Evolutionary conservation across 2,888 invertebrate genomes (phyloP), one percentile per base, ranked within the genome.

Genomic region (Listrodromus nycthemerus): DNA sequence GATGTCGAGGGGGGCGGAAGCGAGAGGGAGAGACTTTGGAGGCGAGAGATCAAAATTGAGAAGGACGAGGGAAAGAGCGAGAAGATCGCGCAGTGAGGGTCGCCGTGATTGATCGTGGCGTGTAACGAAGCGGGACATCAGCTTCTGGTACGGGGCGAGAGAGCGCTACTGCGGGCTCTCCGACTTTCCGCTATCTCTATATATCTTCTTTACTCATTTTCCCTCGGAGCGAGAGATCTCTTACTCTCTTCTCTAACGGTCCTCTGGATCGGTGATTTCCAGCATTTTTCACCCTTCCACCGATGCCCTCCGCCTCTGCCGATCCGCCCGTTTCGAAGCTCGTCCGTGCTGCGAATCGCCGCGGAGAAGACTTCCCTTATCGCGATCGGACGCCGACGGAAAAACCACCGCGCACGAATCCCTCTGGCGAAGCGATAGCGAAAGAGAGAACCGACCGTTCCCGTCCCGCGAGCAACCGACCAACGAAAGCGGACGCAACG

Each of bases 101-200:
- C 82, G 71, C 79, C 37, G 85, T 87, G 87, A 87, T 87, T 87
- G 87, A 87, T 87, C 86, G 85, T 76, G 58, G 82, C 78, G 82
- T 83, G 87, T 87, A 87, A 87, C 87, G 87, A 87, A 87, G 83
- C 87, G 87, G 81, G 86, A 87, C 87, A 87, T 86, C 86, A 78
- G 85, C 79, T 80, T 77, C 77, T 85, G 41, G 83, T 81, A 75
- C 83, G 77, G 83, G 78, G 75, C 83, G 77, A 70, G 45, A 48
- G 61, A 30, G 58, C 74, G 69, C 50, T 82, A 37, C 76, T 75
- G 83, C 78, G 77, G 79, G 63, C 63, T 55, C 65, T 78, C 76
- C 16, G 41, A 69, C 50, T 75, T 79, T 45, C 67, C 70, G 55
- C 80, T 52, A 78, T 78, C 71, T 55, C 55, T 33, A 27, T 61